phyloP scores from a whole-genome alignment of 2,888 invertebrate species.

The Cryptocephalus moraei region DNA sequence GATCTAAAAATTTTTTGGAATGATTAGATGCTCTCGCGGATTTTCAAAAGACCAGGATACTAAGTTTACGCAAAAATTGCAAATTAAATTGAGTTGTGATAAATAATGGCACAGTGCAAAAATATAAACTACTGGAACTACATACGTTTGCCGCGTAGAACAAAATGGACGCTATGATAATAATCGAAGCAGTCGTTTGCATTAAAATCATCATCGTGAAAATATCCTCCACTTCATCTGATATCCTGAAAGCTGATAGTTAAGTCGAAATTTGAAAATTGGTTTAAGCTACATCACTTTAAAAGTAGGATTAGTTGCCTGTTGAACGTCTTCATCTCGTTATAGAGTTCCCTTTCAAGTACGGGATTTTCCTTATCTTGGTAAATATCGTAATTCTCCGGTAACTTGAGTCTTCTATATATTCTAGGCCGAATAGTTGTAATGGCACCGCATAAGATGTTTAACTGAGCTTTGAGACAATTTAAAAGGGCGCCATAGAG shows the following conservation, averaged over 20 bases:
- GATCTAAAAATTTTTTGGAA: slow-evolving; percentile 1
- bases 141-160: slow-evolving; percentile 7
- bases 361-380: slow-evolving; percentile 2
- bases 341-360: slow-evolving; percentile 7
- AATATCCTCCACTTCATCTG: slow-evolving; percentile 10
- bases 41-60: too few relatives aligned
- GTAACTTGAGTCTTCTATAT: slow-evolving; percentile 2
- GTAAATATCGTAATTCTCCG: not conserved
- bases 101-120: too few relatives aligned
- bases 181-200: slow-evolving; percentile 12
- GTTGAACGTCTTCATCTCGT: slow-evolving; percentile 12
- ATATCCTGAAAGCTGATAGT: slow-evolving; percentile 4
- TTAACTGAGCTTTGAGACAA: slow-evolving; percentile 11
- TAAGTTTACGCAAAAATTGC: too few relatives aligned
- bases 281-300: slow-evolving; percentile 2
- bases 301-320: slow-evolving; percentile 12
- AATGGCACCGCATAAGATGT: slow-evolving; percentile 11
- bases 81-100: too few relatives aligned
- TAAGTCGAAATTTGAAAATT: too few relatives aligned
- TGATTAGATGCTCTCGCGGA: slow-evolving; percentile 3
- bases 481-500: slow-evolving; percentile 10
- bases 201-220: slow-evolving; percentile 11
- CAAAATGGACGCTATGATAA: slow-evolving; percentile 13
- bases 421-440: slow-evolving; percentile 7
- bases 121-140: not conserved